A percentile compares a stretch with the other conserved stretches of the same genome.
These are phyloP conservation scores for Misgurnus anguillicaudatus DNA, from an alignment of 2,113 vertebrate genomes.

Conservation along the genomic window DNA sequence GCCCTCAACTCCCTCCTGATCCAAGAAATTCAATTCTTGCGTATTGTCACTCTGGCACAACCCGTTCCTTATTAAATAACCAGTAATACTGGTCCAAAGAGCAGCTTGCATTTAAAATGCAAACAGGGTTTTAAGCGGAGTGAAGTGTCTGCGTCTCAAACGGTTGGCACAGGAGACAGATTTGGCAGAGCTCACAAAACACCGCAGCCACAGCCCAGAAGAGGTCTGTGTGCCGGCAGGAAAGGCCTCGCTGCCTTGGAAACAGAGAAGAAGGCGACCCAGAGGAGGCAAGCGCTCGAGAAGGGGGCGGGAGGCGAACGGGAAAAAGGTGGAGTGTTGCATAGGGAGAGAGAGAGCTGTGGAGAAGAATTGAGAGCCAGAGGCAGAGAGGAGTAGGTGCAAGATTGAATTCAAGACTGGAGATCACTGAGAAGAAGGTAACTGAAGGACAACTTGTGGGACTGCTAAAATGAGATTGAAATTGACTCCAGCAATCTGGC, in stretches of 20 bases:
- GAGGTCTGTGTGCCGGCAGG: constrained; percentile 37
- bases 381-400: neutral
- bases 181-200: constrained; percentile 43
- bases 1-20: constrained; percentile 12
- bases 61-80: constrained; percentile 26
- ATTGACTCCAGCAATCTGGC: constrained; percentile 18
- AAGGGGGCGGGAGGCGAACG: constrained; percentile 45
- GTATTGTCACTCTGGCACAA: constrained; percentile 18
- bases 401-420: constrained; percentile 1
- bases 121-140: constrained; percentile 13
- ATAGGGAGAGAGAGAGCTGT: constrained; percentile 28
- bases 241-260: constrained; percentile 65
- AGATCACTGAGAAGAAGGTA: neutral
- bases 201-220: constrained; percentile 36
- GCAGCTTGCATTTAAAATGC: neutral
- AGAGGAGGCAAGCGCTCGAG: constrained; percentile 51
- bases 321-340: constrained; percentile 39
- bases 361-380: neutral
- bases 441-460: neutral
- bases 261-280: constrained; percentile 56
- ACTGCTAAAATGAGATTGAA: constrained; percentile 17
- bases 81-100: constrained; percentile 8
- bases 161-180: constrained; percentile 38
- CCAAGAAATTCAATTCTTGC: constrained; percentile 29
- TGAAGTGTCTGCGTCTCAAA: neutral